Evolutionary conservation across 2,797 vertebrate genomes (phyloP).

Genomic region (Cyclopterus lumpus): DNA sequence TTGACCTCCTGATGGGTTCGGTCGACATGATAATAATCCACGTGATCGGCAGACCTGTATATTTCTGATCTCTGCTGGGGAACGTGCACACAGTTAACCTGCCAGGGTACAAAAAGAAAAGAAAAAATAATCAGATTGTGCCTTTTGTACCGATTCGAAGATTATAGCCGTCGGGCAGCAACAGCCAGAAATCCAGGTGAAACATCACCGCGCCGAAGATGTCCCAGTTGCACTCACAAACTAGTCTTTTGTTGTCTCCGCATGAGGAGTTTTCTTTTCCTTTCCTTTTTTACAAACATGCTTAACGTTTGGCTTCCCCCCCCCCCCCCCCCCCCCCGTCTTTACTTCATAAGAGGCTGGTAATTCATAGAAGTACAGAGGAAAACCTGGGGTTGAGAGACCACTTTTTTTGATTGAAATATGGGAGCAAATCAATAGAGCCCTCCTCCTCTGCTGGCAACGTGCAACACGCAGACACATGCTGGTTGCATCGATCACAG

Average conservation of each 20-base stretch:
- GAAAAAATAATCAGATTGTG: conserved; percentile 30
- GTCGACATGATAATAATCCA: conserved; percentile 40
- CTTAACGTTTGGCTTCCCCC: conserved; percentile 39
- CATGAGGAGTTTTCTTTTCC: conserved; percentile 19
- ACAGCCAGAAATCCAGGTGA: conserved; percentile 46
- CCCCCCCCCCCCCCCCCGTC: too few relatives aligned
- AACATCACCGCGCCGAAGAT: conserved; percentile 56
- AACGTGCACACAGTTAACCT: conserved; percentile 11
- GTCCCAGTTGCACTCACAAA: conserved; percentile 31
- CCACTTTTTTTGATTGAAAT: conserved; percentile 72
- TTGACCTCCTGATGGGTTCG: conserved; percentile 56
- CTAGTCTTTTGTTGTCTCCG: conserved; percentile 39
- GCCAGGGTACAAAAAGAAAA: background rate
- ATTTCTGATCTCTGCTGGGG: conserved; percentile 21
- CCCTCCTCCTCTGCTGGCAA: conserved; percentile 67
- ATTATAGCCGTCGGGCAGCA: conserved; percentile 54
- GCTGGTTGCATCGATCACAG: conserved; percentile 79
- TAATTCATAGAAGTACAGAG: conserved; percentile 48
- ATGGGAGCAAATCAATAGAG: conserved; percentile 75
- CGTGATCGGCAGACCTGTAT: conserved; percentile 24
- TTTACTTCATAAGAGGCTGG: conserved; percentile 44
- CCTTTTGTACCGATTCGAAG: conserved; percentile 32
- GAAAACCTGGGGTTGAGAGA: conserved; percentile 49
- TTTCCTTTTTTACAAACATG: conserved; percentile 25
- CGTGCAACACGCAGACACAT: conserved; percentile 70